These are phyloP conservation scores for Mobula birostris DNA, from an alignment of 2,113 vertebrate species.

Conservation along the genomic window DNA sequence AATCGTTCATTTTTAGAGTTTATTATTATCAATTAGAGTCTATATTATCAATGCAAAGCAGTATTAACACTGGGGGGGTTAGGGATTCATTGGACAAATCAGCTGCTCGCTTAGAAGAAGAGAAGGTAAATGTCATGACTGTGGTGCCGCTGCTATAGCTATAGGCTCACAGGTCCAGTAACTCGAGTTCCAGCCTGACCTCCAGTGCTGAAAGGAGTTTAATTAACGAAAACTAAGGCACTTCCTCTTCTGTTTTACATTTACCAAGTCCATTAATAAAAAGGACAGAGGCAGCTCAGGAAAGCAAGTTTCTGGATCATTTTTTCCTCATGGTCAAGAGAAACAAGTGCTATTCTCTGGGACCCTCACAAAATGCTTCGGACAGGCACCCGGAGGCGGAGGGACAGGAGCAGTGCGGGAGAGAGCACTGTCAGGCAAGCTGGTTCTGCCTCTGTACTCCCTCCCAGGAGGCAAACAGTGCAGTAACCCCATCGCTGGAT, in stretches of 20 bases:
- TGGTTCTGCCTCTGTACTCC: background rate
- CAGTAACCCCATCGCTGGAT: background rate
- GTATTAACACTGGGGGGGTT: no score
- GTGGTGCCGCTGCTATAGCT: no score
- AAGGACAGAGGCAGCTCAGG: background rate
- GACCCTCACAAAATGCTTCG: background rate
- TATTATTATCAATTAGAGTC: no score
- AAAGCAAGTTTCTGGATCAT: background rate
- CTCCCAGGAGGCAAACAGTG: background rate
- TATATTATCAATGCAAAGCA: no score
- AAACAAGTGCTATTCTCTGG: background rate
- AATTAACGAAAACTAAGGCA: background rate
- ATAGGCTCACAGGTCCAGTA: no score
- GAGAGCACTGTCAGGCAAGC: no score
- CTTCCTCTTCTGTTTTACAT: background rate
- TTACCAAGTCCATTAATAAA: no score
- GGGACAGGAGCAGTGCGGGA: no score
- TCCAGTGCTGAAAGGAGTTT: no score
- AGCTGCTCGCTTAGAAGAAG: background rate
- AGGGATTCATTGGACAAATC: background rate
- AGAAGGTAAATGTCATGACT: background rate
- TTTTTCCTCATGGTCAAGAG: background rate
- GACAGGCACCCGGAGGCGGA: no score
- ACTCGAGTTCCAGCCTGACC: no score
- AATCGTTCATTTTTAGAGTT: no score